A percentile compares a stretch with the other conserved stretches of the same genome.
These are phyloP conservation scores for Caenorhabditis remanei DNA, from an alignment of 1,140 invertebrate genomes.

Conservation along the genomic window DNA sequence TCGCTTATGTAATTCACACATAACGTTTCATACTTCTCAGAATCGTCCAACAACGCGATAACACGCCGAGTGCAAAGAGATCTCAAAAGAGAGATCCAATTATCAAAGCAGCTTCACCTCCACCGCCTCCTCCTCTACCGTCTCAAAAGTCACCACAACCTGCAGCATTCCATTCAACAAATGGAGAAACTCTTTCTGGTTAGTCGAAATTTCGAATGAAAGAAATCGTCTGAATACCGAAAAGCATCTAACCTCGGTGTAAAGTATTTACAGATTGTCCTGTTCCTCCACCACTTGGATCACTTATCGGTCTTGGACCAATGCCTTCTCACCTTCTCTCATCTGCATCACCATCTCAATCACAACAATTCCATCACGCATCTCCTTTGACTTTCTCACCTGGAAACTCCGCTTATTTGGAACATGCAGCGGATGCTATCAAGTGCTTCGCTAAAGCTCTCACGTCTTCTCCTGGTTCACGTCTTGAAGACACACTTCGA, in stretches of 20 bases:
- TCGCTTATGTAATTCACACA: too few relatives aligned
- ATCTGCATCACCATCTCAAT: not conserved
- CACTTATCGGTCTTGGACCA: constrained; percentile 13
- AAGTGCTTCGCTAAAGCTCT: constrained; percentile 96
- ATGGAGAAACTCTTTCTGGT: constrained; percentile 10
- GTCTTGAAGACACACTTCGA: constrained; percentile 95
- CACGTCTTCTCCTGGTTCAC: constrained; percentile 85
- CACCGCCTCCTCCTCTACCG: constrained; percentile 17
- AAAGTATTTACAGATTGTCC: constrained; percentile 17
- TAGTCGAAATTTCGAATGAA: not conserved
- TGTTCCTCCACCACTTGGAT: constrained; percentile 39
- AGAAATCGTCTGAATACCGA: not conserved
- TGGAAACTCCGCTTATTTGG: constrained; percentile 79
- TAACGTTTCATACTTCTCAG: not conserved
- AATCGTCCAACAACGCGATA: not conserved
- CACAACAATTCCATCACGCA: not conserved
- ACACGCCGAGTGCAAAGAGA: not conserved
- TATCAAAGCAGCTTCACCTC: not conserved
- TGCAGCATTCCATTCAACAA: constrained; percentile 18
- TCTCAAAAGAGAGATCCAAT: not conserved
- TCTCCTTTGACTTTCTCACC: not conserved
- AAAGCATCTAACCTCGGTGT: not conserved
- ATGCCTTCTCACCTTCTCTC: not conserved
- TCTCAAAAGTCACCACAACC: constrained; percentile 35
- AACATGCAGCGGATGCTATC: constrained; percentile 92